These are phyloP conservation scores for Rhea pennata DNA, from an alignment of 2,113 vertebrate species.

Conservation along the genomic window DNA sequence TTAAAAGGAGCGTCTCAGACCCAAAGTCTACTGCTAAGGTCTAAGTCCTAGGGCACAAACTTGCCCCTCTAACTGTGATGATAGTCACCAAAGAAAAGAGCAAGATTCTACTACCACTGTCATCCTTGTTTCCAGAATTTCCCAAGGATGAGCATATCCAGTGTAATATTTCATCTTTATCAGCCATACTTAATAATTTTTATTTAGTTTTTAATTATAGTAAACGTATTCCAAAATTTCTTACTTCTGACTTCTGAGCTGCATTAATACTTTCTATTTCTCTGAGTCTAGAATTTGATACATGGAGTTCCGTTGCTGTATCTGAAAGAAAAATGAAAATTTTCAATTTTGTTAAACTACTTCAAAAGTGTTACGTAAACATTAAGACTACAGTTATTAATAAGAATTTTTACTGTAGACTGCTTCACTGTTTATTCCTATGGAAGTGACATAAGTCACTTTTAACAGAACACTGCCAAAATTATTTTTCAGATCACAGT, in stretches of 20 bases:
- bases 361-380: neutral
- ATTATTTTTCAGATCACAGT: neutral
- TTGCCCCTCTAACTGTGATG: neutral
- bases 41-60: neutral
- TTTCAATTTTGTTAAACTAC: neutral
- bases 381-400: neutral
- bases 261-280: slow-evolving; percentile 85
- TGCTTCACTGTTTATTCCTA: neutral
- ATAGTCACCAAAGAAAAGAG: neutral
- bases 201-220: neutral
- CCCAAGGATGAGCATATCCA: neutral
- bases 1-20: neutral
- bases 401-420: neutral
- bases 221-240: neutral
- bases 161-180: neutral
- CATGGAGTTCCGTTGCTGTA: slow-evolving; percentile 82
- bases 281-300: slow-evolving; percentile 83
- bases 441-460: neutral
- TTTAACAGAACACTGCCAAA: neutral
- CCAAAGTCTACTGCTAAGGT: neutral
- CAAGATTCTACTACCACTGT: neutral
- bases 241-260: slow-evolving; percentile 90
- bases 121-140: neutral
- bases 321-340: slow-evolving; percentile 75
- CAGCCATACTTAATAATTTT: neutral